A percentile compares a stretch with the other conserved stretches of the same genome.
Conservation (phyloP, 1,140 invertebrate species). For the Drosophila punjabiensis region DNA sequence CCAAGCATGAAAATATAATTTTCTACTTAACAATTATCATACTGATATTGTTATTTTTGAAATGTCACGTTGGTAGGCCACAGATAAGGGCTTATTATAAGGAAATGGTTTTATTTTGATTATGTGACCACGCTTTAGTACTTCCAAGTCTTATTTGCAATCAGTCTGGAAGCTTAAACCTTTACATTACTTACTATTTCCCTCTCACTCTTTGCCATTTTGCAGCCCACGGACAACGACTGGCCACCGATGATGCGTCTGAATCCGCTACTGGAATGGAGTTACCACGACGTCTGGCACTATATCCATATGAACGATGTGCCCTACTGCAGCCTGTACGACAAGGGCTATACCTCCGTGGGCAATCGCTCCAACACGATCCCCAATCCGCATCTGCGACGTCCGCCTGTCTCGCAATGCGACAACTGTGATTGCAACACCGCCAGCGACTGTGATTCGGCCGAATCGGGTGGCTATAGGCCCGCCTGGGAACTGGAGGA, state of each 20-base stretch:
- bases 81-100: conserved; percentile 13
- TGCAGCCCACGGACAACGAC: conserved; percentile 91
- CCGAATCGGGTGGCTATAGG: conserved; percentile 86
- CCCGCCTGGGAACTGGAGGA: conserved; percentile 93
- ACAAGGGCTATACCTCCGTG: conserved; percentile 95
- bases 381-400: conserved; percentile 91
- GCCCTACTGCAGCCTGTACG: conserved; percentile 96
- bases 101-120: conserved; percentile 4
- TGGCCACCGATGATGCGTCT: conserved; percentile 96
- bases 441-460: conserved; percentile 56
- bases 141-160: not conserved
- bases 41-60: conserved; percentile 2
- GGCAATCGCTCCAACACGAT: conserved; percentile 92
- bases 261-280: conserved; percentile 95
- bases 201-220: not conserved
- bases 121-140: not conserved
- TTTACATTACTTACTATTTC: not conserved
- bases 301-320: conserved; percentile 92
- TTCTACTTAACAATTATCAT: conserved; percentile 1
- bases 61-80: not conserved
- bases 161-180: not conserved
- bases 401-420: conserved; percentile 85
- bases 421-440: conserved; percentile 56
- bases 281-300: conserved; percentile 95
- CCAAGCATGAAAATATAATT: not conserved